Percentiles rank a stretch among this genome's conserved stretches.
Evolutionary conservation across 2,797 vertebrate species (phyloP).

Genomic region (Phoxinus dragarum): DNA sequence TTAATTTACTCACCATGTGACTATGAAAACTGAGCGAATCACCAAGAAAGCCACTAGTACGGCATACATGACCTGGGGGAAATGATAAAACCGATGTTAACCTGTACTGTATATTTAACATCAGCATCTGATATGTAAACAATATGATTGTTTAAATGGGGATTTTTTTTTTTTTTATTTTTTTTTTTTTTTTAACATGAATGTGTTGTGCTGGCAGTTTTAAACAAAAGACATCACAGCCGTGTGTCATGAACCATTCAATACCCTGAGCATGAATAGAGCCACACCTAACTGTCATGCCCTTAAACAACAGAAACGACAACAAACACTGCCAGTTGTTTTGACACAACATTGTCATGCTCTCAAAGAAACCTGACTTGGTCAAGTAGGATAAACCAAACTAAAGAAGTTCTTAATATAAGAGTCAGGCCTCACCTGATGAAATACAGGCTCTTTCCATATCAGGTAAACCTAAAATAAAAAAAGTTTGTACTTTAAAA

Average conservation of each 20-base stretch:
- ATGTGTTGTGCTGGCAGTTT: not conserved
- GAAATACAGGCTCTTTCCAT: slow-evolving; percentile 97
- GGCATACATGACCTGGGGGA: slow-evolving; percentile 92
- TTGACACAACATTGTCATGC: not conserved
- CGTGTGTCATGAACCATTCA: not conserved
- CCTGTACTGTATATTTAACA: not conserved
- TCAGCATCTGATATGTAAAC: not conserved
- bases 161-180: not conserved
- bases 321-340: not conserved
- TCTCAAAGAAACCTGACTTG: not conserved
- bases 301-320: not conserved
- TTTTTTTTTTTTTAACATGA: not conserved
- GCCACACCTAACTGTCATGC: slow-evolving; percentile 20
- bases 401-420: not conserved
- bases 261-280: not conserved
- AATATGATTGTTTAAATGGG: not conserved
- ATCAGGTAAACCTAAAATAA: slow-evolving; percentile 88
- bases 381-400: not conserved
- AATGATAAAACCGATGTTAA: not conserved
- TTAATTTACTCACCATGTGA: slow-evolving; percentile 88
- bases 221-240: not conserved
- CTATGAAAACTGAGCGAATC: slow-evolving; percentile 93
- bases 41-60: slow-evolving; percentile 90
- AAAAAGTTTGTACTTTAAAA: not conserved
- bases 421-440: slow-evolving; percentile 85